A percentile compares a stretch with the other conserved stretches of the same genome.
These are phyloP conservation scores for Nothobranchius furzeri DNA, from an alignment of 2,113 vertebrate genomes.

Conservation along the genomic window DNA sequence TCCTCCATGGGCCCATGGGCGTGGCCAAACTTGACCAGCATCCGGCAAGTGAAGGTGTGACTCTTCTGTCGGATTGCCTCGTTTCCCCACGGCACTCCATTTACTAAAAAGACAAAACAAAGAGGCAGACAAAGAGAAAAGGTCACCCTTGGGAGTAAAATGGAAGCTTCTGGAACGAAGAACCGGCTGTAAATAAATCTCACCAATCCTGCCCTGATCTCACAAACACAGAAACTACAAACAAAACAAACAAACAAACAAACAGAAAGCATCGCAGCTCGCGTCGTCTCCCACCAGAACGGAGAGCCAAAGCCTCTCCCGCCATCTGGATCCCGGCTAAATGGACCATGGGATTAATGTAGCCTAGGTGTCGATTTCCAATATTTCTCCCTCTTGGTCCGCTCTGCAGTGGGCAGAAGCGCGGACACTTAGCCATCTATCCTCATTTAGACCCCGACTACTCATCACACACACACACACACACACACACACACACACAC, in stretches of 20 bases:
- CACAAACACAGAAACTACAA: conserved; percentile 19
- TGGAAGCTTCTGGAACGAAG: conserved; percentile 16
- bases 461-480: conserved; percentile 58
- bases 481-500: conserved; percentile 26
- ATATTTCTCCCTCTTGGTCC: conserved; percentile 65
- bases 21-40: conserved; percentile 89
- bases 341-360: conserved; percentile 79
- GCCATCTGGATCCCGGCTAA: conserved; percentile 63
- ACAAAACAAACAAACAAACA: conserved; percentile 32
- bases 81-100: conserved; percentile 91
- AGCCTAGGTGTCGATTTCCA: conserved; percentile 77
- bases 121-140: conserved; percentile 31
- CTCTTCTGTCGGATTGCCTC: conserved; percentile 93
- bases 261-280: conserved; percentile 32
- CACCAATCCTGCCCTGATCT: conserved; percentile 30
- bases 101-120: conserved; percentile 73
- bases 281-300: conserved; percentile 57
- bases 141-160: not conserved
- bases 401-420: conserved; percentile 63
- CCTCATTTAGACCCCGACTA: conserved; percentile 74
- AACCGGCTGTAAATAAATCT: conserved; percentile 42
- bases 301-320: conserved; percentile 58
- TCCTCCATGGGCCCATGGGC: conserved; percentile 82
- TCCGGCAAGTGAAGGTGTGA: conserved; percentile 96
- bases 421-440: conserved; percentile 75